Conservation (phyloP, 2,797 vertebrate species). For the Cygnus olor region DNA sequence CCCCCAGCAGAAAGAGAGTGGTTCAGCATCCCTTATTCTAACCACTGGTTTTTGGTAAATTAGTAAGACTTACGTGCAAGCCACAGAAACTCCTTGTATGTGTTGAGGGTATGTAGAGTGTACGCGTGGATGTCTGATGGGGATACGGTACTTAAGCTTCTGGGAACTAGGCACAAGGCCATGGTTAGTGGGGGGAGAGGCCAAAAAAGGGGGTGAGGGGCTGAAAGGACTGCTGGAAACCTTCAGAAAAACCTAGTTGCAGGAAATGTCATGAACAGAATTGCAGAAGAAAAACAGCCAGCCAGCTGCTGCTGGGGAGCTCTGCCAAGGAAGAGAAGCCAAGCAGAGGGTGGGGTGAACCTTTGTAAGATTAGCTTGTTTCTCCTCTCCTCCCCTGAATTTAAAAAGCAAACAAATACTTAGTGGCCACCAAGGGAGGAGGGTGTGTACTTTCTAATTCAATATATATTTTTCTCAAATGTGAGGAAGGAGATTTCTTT, state of each 20-base stretch:
- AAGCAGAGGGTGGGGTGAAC: slow-evolving; percentile 41
- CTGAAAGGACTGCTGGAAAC: background rate
- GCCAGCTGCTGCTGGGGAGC: slow-evolving; percentile 44
- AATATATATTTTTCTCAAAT: background rate
- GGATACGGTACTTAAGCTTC: background rate
- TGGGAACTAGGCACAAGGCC: background rate
- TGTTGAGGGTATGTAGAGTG: background rate
- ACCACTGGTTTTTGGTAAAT: background rate
- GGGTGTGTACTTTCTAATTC: background rate
- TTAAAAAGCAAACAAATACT: background rate
- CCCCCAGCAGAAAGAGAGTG: background rate
- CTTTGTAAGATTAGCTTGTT: background rate
- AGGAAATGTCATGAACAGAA: slow-evolving; percentile 37
- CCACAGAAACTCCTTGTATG: background rate
- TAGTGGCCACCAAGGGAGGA: background rate
- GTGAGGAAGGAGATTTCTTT: background rate
- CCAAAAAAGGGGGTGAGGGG: background rate
- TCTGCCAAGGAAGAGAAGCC: slow-evolving; percentile 25
- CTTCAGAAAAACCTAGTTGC: background rate
- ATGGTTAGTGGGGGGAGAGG: background rate
- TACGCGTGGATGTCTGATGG: background rate
- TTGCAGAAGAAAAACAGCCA: slow-evolving; percentile 8
- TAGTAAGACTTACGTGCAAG: background rate
- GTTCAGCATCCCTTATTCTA: background rate
- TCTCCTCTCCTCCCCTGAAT: background rate